Evolutionary conservation across 1,140 invertebrate genomes (phyloP).

Genomic region (Drosophila aff.): DNA sequence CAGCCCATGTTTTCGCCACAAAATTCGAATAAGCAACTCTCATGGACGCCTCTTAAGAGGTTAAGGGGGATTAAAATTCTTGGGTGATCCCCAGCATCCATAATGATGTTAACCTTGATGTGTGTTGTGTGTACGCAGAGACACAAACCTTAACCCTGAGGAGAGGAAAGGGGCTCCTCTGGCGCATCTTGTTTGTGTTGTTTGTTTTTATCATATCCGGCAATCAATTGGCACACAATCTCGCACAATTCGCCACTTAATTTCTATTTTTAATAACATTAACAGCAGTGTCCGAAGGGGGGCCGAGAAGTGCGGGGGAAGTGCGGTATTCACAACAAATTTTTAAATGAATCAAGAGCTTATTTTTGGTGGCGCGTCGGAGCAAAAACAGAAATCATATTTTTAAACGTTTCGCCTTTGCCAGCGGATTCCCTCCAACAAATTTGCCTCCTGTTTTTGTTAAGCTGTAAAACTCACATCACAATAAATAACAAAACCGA

Average conservation of each 20-base stretch:
- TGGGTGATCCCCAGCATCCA: background rate
- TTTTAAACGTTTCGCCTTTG: slow-evolving; percentile 57
- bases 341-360: slow-evolving; percentile 72
- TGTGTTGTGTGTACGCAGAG: background rate
- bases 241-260: slow-evolving; percentile 78
- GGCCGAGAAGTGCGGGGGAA: background rate
- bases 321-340: slow-evolving; percentile 57
- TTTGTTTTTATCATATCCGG: slow-evolving; percentile 71
- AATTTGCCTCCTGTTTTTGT: slow-evolving; percentile 21
- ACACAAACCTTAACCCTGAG: slow-evolving; percentile 40
- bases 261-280: slow-evolving; percentile 80
- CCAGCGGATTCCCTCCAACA: slow-evolving; percentile 66
- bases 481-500: slow-evolving; percentile 13
- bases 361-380: slow-evolving; percentile 67
- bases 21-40: background rate
- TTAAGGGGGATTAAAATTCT: slow-evolving; percentile 14
- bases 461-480: slow-evolving; percentile 29
- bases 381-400: slow-evolving; percentile 56
- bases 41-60: background rate
- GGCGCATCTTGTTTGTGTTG: slow-evolving; percentile 51
- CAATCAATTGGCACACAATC: slow-evolving; percentile 81
- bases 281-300: slow-evolving; percentile 24
- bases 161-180: background rate
- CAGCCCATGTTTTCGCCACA: background rate
- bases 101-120: slow-evolving; percentile 16